These are phyloP conservation scores for Noctua janthina DNA, from an alignment of 2,888 invertebrate genomes.

Conservation along the genomic window DNA sequence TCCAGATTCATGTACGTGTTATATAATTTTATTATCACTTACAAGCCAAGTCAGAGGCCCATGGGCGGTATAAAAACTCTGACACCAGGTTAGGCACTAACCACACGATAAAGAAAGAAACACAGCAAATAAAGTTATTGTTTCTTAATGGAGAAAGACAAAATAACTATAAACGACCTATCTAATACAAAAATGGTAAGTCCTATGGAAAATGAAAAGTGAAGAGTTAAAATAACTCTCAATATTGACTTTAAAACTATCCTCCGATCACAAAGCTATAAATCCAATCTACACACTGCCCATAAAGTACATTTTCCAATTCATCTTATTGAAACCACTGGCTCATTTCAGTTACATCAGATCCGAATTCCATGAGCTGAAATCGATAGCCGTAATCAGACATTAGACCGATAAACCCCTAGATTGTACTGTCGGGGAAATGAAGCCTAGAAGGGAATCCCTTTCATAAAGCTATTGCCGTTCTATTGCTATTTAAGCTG, in stretches of 20 bases:
- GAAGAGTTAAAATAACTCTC: neutral
- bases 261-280: neutral
- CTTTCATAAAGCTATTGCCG: conserved; percentile 10
- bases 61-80: no score
- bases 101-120: no score
- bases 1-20: no score
- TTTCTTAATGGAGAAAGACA: no score
- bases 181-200: neutral
- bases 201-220: neutral
- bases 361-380: conserved; percentile 47
- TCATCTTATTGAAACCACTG: conserved; percentile 37
- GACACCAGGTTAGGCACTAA: no score
- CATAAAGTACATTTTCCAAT: conserved; percentile 40
- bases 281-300: neutral
- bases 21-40: no score
- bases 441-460: conserved; percentile 19
- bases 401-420: conserved; percentile 54
- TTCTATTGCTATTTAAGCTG: conserved; percentile 1
- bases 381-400: conserved; percentile 62
- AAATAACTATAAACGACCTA: neutral
- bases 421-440: conserved; percentile 44
- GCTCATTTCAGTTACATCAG: conserved; percentile 54
- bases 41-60: no score
- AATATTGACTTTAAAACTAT: neutral
- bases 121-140: no score